Evolutionary conservation across 2,797 vertebrate genomes (phyloP), one percentile per base, ranked within the genome.

Genomic region (Sylvilagus floridanus): DNA sequence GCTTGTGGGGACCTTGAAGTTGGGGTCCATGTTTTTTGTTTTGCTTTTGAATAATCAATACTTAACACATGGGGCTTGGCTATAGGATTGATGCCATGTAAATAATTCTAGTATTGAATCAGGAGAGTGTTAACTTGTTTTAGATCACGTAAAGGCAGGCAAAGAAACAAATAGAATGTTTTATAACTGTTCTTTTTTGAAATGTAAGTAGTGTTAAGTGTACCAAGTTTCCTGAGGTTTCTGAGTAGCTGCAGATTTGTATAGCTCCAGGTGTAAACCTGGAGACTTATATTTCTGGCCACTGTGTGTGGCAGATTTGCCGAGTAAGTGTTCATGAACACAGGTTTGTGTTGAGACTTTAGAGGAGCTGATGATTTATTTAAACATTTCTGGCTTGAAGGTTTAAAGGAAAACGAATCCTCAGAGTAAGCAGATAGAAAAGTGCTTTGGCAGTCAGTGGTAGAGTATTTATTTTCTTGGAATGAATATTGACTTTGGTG

Each of bases 381-480:
- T 92, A 75, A 92, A 77, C 35, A 81, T 90, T 90, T 84, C 35
- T 95, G 83, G 32, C 60, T 13, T 88, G 72, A 77, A 94, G 50
- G n/a, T 82, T 95, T 95, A 77, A 92, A 42, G 91, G 60, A 52
- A 73, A 86, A 84, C 62, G 28, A 92, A 92, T 76, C 57, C 68
- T 92, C 90, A 78, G 91, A 90, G 79, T 95, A 92, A 94, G 52
- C 42, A 86, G 68, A 73, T 96, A 85, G 85, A 92, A 95, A 96
- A 88, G 57, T 94, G 35, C 72, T 95, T 81, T 95, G 89, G 73
- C 50, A 73, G 82, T 79, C 72, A 63, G 78, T 84, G 72, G 82
- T 90, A 87, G 65, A 47, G 7, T 90, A 52, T 95, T 95, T 96
- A 88, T 95, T 96, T 96, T 96, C 86, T 94, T 93, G 60, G 85